Evolutionary conservation across 1,140 invertebrate genomes (phyloP).

Genomic region (Andrena cerasifolii): DNA sequence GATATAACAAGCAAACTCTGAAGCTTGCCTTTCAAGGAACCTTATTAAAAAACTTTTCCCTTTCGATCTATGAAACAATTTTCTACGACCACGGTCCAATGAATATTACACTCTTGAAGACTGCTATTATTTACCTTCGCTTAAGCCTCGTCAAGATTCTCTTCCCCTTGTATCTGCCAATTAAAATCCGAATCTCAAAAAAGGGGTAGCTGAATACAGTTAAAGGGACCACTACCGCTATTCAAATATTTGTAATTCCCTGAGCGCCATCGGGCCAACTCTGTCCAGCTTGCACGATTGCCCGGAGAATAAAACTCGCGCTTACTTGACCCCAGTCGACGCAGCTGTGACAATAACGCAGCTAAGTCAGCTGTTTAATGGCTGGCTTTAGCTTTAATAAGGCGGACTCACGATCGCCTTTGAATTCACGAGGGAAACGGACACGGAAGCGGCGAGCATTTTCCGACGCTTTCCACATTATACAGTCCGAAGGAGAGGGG

Average conservation of each 20-base stretch:
- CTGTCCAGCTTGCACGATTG: neutral
- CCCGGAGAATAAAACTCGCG: neutral
- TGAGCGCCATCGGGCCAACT: neutral
- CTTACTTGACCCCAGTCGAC: neutral
- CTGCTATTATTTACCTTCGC: too few relatives aligned
- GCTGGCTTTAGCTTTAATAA: constrained; percentile 28
- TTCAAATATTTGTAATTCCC: neutral
- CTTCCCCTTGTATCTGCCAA: too few relatives aligned
- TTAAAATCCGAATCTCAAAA: too few relatives aligned
- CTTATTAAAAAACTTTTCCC: too few relatives aligned
- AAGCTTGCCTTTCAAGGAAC: too few relatives aligned
- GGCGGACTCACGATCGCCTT: constrained; percentile 25
- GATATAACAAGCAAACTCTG: too few relatives aligned
- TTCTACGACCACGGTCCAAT: too few relatives aligned
- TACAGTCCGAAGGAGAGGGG: neutral
- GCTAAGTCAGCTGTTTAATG: neutral
- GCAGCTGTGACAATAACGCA: neutral
- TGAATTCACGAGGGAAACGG: constrained; percentile 11
- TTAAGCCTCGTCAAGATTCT: too few relatives aligned
- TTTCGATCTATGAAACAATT: too few relatives aligned
- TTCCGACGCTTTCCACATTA: constrained; percentile 36
- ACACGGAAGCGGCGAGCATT: constrained; percentile 31
- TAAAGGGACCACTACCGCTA: too few relatives aligned
- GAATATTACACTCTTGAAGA: too few relatives aligned
- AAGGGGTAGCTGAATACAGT: too few relatives aligned